Evolutionary conservation across 2,113 vertebrate genomes (phyloP).

Genomic region (Malaclemys terrapin): DNA sequence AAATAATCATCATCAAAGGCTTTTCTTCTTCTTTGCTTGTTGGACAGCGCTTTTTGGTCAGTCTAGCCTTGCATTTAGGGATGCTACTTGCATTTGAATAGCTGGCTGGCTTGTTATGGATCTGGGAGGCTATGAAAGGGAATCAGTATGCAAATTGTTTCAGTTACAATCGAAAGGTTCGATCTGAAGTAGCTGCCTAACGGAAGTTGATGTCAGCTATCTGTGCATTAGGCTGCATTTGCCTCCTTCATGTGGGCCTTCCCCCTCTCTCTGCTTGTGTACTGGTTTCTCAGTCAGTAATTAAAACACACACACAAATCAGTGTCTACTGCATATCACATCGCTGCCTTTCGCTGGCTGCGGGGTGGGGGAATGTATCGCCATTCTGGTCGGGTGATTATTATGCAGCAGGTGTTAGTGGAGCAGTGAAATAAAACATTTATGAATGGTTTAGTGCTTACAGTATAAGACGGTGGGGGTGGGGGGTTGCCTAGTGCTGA

Average conservation of each 20-base stretch:
- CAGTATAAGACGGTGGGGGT: conserved; percentile 68
- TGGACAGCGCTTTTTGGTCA: conserved; percentile 76
- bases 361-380: conserved; percentile 17
- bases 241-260: conserved; percentile 76
- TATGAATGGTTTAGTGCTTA: conserved; percentile 78
- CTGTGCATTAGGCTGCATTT: conserved; percentile 84
- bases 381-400: conserved; percentile 52
- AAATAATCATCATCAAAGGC: conserved; percentile 60
- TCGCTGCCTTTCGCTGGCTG: conserved; percentile 55
- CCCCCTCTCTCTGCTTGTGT: conserved; percentile 68
- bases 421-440: conserved; percentile 81
- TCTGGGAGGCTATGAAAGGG: conserved; percentile 91
- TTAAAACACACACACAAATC: conserved; percentile 79
- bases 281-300: conserved; percentile 73
- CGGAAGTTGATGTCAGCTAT: conserved; percentile 93
- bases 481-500: conserved; percentile 65
- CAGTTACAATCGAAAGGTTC: conserved; percentile 99
- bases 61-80: conserved; percentile 86
- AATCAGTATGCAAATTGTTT: conserved; percentile 99
- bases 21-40: conserved; percentile 68
- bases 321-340: conserved; percentile 63
- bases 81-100: conserved; percentile 95
- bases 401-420: conserved; percentile 79
- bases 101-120: conserved; percentile 93
- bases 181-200: conserved; percentile 90